phyloP scores from a whole-genome alignment of 2,888 invertebrate species.

The Campaea margaritaria region DNA sequence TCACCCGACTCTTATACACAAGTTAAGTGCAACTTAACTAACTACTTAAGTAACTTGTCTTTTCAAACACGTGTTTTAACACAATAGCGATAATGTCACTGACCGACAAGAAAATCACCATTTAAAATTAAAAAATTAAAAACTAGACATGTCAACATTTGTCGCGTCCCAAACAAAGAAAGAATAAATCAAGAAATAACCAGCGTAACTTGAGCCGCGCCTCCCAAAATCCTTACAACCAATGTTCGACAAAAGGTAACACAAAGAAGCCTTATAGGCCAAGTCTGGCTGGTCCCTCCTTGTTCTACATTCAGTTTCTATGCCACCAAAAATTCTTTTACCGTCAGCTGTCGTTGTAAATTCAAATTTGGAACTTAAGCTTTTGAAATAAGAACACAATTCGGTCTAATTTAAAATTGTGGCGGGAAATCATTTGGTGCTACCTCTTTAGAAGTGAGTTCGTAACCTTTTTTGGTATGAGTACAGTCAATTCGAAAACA shows the following conservation, averaged over 20 bases:
- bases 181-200: constrained; percentile 75
- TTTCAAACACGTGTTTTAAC: constrained; percentile 24
- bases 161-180: constrained; percentile 80
- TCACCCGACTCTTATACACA: neutral
- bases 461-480: constrained; percentile 33
- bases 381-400: constrained; percentile 44
- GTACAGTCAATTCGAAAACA: constrained; percentile 24
- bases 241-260: constrained; percentile 51
- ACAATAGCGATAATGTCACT: constrained; percentile 52
- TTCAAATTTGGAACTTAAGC: constrained; percentile 63
- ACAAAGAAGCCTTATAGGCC: constrained; percentile 71
- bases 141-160: constrained; percentile 74
- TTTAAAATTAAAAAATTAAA: constrained; percentile 60
- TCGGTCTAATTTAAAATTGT: constrained; percentile 32
- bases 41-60: neutral
- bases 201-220: constrained; percentile 51
- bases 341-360: constrained; percentile 50
- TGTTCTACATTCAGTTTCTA: constrained; percentile 63
- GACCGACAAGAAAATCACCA: constrained; percentile 47
- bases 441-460: constrained; percentile 32
- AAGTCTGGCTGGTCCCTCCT: constrained; percentile 50
- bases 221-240: constrained; percentile 51
- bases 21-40: too few relatives aligned
- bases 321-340: constrained; percentile 58
- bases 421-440: constrained; percentile 24